Conservation (phyloP, 2,888 invertebrate genomes). For the Lasioglossum calceatum region DNA sequence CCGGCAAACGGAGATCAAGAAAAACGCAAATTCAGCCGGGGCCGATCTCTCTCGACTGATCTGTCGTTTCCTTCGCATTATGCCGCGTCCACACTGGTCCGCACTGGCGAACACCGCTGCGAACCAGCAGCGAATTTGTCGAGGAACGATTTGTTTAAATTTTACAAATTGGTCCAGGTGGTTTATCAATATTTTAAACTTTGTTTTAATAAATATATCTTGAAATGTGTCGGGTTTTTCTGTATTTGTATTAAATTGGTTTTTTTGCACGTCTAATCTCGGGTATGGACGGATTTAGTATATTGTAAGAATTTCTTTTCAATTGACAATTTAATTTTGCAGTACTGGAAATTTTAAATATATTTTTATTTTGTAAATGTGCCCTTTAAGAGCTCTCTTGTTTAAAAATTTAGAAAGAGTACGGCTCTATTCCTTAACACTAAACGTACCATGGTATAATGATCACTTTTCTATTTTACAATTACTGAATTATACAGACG, state of each 20-base stretch:
- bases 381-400: not conserved
- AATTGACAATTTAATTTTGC: not conserved
- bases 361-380: not conserved
- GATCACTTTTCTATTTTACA: too few relatives aligned
- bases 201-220: too few relatives aligned
- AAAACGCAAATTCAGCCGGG: slow-evolving; percentile 38
- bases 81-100: not conserved
- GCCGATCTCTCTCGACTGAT: slow-evolving; percentile 19
- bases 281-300: too few relatives aligned
- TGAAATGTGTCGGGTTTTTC: too few relatives aligned
- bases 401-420: too few relatives aligned
- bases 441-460: too few relatives aligned
- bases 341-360: not conserved
- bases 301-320: not conserved
- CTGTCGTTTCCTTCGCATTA: not conserved
- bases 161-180: too few relatives aligned
- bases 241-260: too few relatives aligned
- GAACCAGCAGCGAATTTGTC: not conserved
- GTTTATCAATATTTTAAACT: not conserved
- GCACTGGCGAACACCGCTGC: not conserved
- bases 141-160: not conserved
- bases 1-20: slow-evolving; percentile 9
- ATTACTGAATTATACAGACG: too few relatives aligned
- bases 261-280: too few relatives aligned
- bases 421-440: too few relatives aligned